These are phyloP conservation scores for Dinocampus coccinellae DNA, from an alignment of 2,888 invertebrate species.

Conservation along the genomic window DNA sequence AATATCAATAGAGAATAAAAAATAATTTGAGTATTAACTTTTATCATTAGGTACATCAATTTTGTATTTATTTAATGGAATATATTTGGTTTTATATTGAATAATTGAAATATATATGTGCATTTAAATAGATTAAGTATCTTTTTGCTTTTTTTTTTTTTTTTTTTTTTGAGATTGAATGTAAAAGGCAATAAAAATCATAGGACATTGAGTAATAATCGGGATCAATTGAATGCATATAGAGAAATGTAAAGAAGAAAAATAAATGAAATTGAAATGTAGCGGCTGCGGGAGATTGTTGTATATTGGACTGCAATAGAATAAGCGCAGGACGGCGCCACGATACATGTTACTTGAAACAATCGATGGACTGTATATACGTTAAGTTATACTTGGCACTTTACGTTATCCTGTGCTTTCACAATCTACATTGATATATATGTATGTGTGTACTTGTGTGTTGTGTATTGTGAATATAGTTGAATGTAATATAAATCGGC, in stretches of 20 bases:
- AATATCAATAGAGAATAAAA: too few relatives aligned
- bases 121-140: too few relatives aligned
- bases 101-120: too few relatives aligned
- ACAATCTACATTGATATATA: too few relatives aligned
- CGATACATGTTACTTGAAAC: conserved; percentile 11
- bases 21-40: too few relatives aligned
- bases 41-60: too few relatives aligned
- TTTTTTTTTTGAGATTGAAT: conserved; percentile 5
- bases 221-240: conserved; percentile 20
- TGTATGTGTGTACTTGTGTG: not conserved
- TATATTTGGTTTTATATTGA: too few relatives aligned
- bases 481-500: conserved; percentile 11
- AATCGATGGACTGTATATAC: conserved; percentile 4
- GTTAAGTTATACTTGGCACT: conserved; percentile 14
- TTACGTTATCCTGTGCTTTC: conserved; percentile 9
- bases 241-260: conserved; percentile 30
- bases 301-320: conserved; percentile 48
- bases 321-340: conserved; percentile 13
- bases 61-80: too few relatives aligned
- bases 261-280: conserved; percentile 46
- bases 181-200: conserved; percentile 27
- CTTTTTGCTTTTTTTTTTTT: too few relatives aligned
- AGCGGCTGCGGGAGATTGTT: conserved; percentile 43
- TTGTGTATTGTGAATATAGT: not conserved
- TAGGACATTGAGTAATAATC: conserved; percentile 30